Base-by-base conservation (phyloP, 2,113 vertebrate genomes). In the Pseudolaguvia tuberculata region DNA sequence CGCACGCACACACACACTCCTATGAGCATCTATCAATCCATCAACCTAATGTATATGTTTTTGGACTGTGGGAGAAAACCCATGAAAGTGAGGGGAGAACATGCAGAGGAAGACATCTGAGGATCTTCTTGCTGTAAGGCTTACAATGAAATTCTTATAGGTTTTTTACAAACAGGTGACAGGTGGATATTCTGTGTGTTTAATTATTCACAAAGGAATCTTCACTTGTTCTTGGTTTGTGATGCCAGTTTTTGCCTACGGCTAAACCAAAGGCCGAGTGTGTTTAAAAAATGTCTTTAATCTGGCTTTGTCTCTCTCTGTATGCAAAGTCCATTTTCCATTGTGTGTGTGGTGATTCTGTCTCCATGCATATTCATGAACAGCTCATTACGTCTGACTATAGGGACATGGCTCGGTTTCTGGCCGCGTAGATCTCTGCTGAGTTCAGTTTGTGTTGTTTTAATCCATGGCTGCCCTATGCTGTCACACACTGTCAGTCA, bases 281-380 rank as follows among this genome's bases (percentile, higher is more conserved):
- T 31, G 25, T 35, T 50, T 73, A 11, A 63, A 73, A 74, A 55
- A 56, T 42, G 65, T 47, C 15, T 27, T 48, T 35, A 39, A 12
- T 23, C 50, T 55, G 23, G 7, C n/a, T 20, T 25, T 58, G 2
- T 2, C 52, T 63, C 25, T 53, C 56, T 31, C 56, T 17, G 70
- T 31, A 57, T 61, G 56, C 50, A 14, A 59, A 56, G 71, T 70
- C 52, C 42, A 56, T 35, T 48, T 80, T 70, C 50, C 53, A 15
- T n/a, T 39, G 25, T 53, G 29, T 53, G 29, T 69, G 75, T 31
- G 69, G 65, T 53, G 67, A 65, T 81, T 83, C 52, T 42, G 39
- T 47, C 50, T 9, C 2, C 29, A 51, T 83, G 70, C 74, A 79
- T 81, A 82, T 82, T 77, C 78, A 80, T 75, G 56, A 80, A 20